Conservation (phyloP, 2,797 vertebrate genomes). For the Sebastes variabilis region DNA sequence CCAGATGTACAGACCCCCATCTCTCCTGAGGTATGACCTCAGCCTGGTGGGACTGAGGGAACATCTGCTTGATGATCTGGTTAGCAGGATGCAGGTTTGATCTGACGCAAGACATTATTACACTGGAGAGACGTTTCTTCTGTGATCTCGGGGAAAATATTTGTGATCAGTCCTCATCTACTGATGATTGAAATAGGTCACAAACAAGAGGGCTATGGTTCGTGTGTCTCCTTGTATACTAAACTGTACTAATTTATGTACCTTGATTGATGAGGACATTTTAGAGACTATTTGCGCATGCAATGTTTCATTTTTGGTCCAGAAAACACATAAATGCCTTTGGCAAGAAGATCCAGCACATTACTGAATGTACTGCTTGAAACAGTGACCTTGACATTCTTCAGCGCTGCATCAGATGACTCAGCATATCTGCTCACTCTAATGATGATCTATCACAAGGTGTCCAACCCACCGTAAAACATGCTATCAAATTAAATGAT, state of each 20-base stretch:
- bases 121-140: slow-evolving; percentile 16
- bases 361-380: not conserved
- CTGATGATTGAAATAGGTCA: slow-evolving; percentile 10
- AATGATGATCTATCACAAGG: not conserved
- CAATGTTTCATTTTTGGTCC: not conserved
- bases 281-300: not conserved
- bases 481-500: not conserved
- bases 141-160: not conserved
- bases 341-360: not conserved
- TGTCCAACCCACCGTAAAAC: not conserved
- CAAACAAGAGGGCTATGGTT: not conserved
- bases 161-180: not conserved
- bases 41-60: slow-evolving; percentile 85
- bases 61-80: slow-evolving; percentile 86
- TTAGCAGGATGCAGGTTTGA: slow-evolving; percentile 75
- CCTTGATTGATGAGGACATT: not conserved
- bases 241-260: not conserved
- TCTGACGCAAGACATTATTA: slow-evolving; percentile 45
- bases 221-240: not conserved
- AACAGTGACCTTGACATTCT: slow-evolving; percentile 9
- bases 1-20: slow-evolving; percentile 72
- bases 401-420: not conserved
- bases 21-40: slow-evolving; percentile 90
- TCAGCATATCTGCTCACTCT: not conserved
- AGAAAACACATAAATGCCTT: not conserved